These are phyloP conservation scores for Cotesia glomerata DNA, from an alignment of 1,140 invertebrate species.

Conservation along the genomic window DNA sequence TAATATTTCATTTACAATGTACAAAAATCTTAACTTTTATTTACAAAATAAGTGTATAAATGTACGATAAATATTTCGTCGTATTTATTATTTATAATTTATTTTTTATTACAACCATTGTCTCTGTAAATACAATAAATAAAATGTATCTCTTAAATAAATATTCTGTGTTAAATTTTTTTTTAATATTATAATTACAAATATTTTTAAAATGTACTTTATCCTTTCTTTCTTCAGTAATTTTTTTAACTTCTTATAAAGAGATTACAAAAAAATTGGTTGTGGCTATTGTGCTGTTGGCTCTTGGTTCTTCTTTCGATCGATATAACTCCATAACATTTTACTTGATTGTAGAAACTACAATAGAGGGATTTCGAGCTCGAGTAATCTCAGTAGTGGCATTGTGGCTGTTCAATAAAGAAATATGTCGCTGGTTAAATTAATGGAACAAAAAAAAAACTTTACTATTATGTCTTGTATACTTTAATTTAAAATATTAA, in stretches of 20 bases:
- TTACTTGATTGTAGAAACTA: conserved; percentile 53
- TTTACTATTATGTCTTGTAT: no score
- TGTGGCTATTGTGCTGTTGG: conserved; percentile 56
- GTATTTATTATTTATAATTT: not conserved
- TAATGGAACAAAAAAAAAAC: not conserved
- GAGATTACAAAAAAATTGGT: conserved; percentile 44
- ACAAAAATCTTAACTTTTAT: not conserved
- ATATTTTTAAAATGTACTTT: not conserved
- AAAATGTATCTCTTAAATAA: conserved; percentile 1
- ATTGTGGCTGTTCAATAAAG: conserved; percentile 59
- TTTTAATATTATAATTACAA: not conserved
- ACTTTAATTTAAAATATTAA: no score
- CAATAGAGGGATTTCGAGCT: conserved; percentile 53
- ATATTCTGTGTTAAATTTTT: not conserved
- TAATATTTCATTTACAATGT: not conserved
- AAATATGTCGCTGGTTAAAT: conserved; percentile 48
- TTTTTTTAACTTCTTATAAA: conserved; percentile 3
- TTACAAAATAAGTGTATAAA: conserved; percentile 26
- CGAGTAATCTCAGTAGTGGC: conserved; percentile 58
- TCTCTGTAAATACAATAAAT: conserved; percentile 24
- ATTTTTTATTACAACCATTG: not conserved
- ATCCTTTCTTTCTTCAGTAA: not conserved
- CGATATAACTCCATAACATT: conserved; percentile 51
- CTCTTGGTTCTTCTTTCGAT: conserved; percentile 33
- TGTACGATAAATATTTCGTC: conserved; percentile 23